These are phyloP conservation scores for Tenrec ecaudatus DNA, from an alignment of 2,113 vertebrate genomes.

Conservation along the genomic window DNA sequence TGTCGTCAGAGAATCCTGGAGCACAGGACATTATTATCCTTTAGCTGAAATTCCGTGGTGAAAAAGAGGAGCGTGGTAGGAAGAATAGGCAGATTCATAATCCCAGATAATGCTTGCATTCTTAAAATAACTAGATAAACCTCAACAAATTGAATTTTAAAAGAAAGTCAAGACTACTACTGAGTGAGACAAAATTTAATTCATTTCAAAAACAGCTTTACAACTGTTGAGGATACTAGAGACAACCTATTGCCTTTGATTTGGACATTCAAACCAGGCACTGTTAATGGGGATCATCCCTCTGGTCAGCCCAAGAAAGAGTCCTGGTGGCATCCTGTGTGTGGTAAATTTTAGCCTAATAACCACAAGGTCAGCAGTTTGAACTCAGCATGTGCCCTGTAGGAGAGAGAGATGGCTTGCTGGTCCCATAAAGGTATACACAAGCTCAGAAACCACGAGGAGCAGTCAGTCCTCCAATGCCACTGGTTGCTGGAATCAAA, in stretches of 20 bases:
- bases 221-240: background rate
- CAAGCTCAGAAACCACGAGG: too few species aligned
- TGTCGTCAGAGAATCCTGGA: background rate
- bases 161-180: background rate
- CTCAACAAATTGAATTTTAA: background rate
- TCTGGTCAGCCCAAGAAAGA: background rate
- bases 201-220: background rate
- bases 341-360: background rate
- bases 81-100: background rate
- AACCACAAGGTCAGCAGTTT: too few species aligned
- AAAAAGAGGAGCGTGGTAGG: background rate
- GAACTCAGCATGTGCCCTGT: too few species aligned
- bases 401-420: too few species aligned
- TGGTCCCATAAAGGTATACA: background rate
- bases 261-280: background rate
- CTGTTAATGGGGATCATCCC: background rate
- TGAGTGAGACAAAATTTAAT: constrained; percentile 32
- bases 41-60: background rate
- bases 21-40: background rate
- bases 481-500: too few species aligned
- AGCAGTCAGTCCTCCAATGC: too few species aligned
- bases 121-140: constrained; percentile 4
- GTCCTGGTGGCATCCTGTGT: too few species aligned
- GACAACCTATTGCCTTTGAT: background rate
- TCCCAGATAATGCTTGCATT: background rate